Evolutionary conservation across 1,140 invertebrate genomes (phyloP).

Genomic region (Orchestia grillus): DNA sequence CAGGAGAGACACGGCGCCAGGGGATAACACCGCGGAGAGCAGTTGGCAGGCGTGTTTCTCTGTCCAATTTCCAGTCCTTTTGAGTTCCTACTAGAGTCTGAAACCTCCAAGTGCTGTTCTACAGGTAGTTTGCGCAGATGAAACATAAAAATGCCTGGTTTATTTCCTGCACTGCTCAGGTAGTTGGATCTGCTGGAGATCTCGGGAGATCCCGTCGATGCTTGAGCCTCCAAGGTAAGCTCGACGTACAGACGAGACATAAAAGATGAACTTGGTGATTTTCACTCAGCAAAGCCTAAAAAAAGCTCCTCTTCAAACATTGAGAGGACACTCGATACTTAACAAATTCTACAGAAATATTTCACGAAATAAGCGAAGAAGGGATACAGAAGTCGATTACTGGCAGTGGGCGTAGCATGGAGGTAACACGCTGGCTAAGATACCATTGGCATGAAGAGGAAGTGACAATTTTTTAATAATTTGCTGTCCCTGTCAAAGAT

Average conservation of each 20-base stretch:
- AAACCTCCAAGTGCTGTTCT: not conserved
- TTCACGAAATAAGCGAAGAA: not conserved
- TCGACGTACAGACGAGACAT: not conserved
- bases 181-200: not conserved
- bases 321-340: not conserved
- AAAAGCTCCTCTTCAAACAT: not conserved
- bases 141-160: not conserved
- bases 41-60: not conserved
- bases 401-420: slow-evolving; percentile 24
- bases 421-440: not conserved
- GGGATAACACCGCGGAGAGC: not conserved
- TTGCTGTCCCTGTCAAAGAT: not conserved
- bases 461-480: not conserved
- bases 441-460: slow-evolving; percentile 9
- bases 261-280: not conserved
- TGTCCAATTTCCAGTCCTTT: not conserved
- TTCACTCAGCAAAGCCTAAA: not conserved
- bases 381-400: not conserved
- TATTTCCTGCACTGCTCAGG: not conserved
- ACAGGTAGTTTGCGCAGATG: not conserved
- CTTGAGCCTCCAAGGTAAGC: not conserved
- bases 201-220: not conserved
- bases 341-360: not conserved
- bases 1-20: not conserved
- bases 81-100: not conserved